Conservation (phyloP, 2,888 invertebrate species). For the Andrena haemorrhoa region DNA sequence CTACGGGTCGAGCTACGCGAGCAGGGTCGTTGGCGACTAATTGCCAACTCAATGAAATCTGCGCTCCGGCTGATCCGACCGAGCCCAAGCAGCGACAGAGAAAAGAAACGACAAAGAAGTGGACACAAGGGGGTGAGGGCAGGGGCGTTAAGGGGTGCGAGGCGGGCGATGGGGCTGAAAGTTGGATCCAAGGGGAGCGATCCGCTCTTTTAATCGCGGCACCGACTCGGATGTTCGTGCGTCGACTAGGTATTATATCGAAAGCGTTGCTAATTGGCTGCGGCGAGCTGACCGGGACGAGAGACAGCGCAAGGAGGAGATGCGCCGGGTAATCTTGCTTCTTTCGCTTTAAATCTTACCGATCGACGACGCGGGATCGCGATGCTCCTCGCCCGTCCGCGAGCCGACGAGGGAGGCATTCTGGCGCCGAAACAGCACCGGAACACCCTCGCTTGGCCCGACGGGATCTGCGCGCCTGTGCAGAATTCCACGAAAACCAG, state of each 20-base stretch:
- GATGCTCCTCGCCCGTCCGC: not conserved
- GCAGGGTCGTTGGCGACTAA: constrained; percentile 71
- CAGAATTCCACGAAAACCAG: constrained; percentile 51
- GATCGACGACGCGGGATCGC: not conserved
- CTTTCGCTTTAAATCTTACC: constrained; percentile 3
- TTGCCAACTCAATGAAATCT: constrained; percentile 75
- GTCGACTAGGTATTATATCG: constrained; percentile 50
- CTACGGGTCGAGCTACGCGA: constrained; percentile 52
- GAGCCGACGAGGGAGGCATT: not conserved
- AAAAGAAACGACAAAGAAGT: constrained; percentile 9
- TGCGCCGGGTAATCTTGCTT: constrained; percentile 25
- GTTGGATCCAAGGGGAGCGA: constrained; percentile 24
- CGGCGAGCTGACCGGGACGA: constrained; percentile 22
- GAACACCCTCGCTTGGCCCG: constrained; percentile 49
- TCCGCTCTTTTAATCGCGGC: constrained; percentile 48
- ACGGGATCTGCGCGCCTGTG: constrained; percentile 46
- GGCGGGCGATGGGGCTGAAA: not conserved
- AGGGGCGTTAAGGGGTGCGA: not conserved
- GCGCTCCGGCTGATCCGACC: constrained; percentile 60
- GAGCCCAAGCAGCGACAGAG: constrained; percentile 15
- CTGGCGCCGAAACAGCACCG: not conserved
- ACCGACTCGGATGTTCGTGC: constrained; percentile 48
- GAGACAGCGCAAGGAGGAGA: constrained; percentile 17
- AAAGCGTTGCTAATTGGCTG: constrained; percentile 64
- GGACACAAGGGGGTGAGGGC: constrained; percentile 19